Percentiles rank a stretch among this genome's conserved stretches.
Evolutionary conservation across 2,113 vertebrate genomes (phyloP).

Genomic region (Pycnonotus jocosus): DNA sequence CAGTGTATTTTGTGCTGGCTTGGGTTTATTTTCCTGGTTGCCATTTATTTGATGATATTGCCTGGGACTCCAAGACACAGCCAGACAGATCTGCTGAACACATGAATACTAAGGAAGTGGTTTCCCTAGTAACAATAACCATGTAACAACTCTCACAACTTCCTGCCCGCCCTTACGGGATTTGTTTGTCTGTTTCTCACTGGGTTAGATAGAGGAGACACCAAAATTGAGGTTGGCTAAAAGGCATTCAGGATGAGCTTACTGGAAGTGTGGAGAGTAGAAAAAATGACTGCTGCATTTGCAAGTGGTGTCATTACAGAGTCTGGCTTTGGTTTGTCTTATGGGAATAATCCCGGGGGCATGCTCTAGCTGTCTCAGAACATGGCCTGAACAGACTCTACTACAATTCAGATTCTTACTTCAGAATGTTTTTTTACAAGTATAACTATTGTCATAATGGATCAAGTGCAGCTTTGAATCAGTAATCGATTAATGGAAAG

Average conservation of each 20-base stretch:
- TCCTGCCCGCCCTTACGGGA: constrained; percentile 58
- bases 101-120: constrained; percentile 73
- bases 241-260: not conserved
- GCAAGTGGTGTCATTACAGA: not conserved
- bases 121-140: constrained; percentile 78
- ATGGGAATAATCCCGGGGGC: not conserved
- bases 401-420: not conserved
- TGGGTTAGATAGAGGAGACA: constrained; percentile 30
- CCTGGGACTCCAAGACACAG: constrained; percentile 25
- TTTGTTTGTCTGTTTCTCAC: constrained; percentile 59
- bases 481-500: not conserved
- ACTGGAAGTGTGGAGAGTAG: not conserved
- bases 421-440: not conserved
- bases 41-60: constrained; percentile 14
- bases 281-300: not conserved
- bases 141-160: constrained; percentile 44
- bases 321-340: not conserved
- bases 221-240: constrained; percentile 8
- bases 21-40: constrained; percentile 14
- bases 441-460: not conserved
- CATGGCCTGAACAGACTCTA: not conserved
- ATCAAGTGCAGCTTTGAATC: not conserved
- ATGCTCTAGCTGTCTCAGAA: not conserved
- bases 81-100: constrained; percentile 54
- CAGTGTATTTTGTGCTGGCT: not conserved